Evolutionary conservation across 2,888 invertebrate species (phyloP).

Genomic region (Yponomeuta evonymella): DNA sequence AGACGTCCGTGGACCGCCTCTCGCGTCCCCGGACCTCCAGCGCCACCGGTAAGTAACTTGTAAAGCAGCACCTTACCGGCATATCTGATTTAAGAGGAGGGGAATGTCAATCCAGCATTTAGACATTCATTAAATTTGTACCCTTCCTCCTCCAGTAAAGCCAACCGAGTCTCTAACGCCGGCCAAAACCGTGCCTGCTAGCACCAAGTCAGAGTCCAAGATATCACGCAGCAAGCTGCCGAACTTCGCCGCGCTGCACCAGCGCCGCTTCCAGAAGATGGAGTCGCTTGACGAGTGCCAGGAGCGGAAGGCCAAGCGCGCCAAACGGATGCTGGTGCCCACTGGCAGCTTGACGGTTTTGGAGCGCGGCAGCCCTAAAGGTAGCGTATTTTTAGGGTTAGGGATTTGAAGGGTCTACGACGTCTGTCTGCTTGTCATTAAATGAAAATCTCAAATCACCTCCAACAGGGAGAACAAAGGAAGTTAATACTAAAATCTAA

Average conservation of each 20-base stretch:
- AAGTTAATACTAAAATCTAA: too few relatives aligned
- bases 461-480: too few relatives aligned
- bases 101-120: too few relatives aligned
- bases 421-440: too few relatives aligned
- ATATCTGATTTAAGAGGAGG: background rate
- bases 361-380: constrained; percentile 48
- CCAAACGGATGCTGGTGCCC: constrained; percentile 56
- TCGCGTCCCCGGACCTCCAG: constrained; percentile 47
- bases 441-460: too few relatives aligned
- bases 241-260: constrained; percentile 81
- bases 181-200: constrained; percentile 31
- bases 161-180: constrained; percentile 33
- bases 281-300: constrained; percentile 80
- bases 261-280: constrained; percentile 79
- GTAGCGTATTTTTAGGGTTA: constrained; percentile 27
- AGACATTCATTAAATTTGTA: background rate
- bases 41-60: constrained; percentile 37
- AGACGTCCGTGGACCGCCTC: constrained; percentile 47
- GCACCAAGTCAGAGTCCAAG: constrained; percentile 30
- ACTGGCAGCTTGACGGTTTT: constrained; percentile 35
- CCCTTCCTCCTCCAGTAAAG: constrained; percentile 36
- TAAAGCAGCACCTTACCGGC: too few relatives aligned
- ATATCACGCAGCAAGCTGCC: constrained; percentile 74
- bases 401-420: too few relatives aligned
- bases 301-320: constrained; percentile 59